Base-by-base conservation (phyloP, 2,113 vertebrate species). In the Neotoma lepida region DNA sequence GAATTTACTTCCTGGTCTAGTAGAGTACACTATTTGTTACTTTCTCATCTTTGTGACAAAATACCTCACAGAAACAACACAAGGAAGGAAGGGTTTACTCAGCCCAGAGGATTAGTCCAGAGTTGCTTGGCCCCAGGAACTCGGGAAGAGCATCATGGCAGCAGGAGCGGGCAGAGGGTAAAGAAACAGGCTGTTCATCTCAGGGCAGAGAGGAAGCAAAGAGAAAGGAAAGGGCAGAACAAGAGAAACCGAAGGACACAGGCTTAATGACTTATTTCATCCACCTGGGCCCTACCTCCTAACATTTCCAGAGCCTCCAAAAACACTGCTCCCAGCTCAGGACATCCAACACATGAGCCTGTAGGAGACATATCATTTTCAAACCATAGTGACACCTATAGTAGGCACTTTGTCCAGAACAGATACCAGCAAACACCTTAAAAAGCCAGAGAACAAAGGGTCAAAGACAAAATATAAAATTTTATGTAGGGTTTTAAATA, bases 391-490 rank as follows among this genome's bases (percentile, higher is more conserved):
- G n/a, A n/a, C n/a, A n/a, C n/a, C n/a, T n/a, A n/a, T n/a, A n/a
- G 33, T 33, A 73, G 28, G 17, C 86, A 74, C 68, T 74, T 44
- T 39, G 35, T 74, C 66, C 3, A 26, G 41, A 26, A 93, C 26
- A 87, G 28, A 18, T 18, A 10, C 41, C 44, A 44, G 35, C 46
- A 82, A 73, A 86, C 41, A 33, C 18, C 39, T 74, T 68, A n/a
- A 95, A 63, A 39, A 4, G 51, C 35, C 71, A 80, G 28, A 95
- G 56, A 87, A 80, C 64, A 93, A 78, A 74, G 39, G 26, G 44
- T 49, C 89, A 58, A 90, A 82, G 63, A 41, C 17, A 89, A 73
- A 90, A 74, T 6, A 64, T 22, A 93, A 74, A 39, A 39, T n/a
- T 49, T 70, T 14, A 26, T 6, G 1, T 51, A 63, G 44, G 26